These are phyloP conservation scores for Heterocephalus glaber DNA, from an alignment of 2,113 vertebrate species.

Conservation along the genomic window DNA sequence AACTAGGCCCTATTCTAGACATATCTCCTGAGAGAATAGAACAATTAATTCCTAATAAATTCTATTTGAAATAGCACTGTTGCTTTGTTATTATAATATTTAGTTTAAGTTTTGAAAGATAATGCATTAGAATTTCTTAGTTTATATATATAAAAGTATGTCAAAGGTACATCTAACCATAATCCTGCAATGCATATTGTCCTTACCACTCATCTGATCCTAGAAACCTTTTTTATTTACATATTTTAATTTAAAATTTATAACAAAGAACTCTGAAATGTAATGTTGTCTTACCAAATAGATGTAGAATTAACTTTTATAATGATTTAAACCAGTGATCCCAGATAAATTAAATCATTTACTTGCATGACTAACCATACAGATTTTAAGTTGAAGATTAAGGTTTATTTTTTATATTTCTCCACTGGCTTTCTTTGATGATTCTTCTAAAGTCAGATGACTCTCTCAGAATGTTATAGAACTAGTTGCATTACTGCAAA, in stretches of 20 bases:
- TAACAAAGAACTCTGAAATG: conserved; percentile 45
- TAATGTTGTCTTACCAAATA: conserved; percentile 66
- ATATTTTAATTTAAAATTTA: conserved; percentile 26
- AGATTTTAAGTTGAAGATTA: conserved; percentile 75
- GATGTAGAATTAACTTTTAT: conserved; percentile 54
- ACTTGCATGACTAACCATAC: conserved; percentile 78
- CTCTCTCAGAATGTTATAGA: background rate
- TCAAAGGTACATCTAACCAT: background rate
- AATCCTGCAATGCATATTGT: background rate
- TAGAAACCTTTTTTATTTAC: background rate
- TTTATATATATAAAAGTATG: conserved; percentile 9
- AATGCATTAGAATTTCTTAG: conserved; percentile 16
- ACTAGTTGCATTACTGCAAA: background rate
- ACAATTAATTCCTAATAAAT: background rate
- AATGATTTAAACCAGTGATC: conserved; percentile 72
- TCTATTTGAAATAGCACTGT: background rate
- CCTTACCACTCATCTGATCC: background rate
- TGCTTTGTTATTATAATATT: background rate
- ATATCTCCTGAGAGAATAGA: background rate
- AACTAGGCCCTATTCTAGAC: background rate
- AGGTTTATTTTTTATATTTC: conserved; percentile 65
- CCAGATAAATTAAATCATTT: conserved; percentile 77
- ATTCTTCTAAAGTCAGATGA: background rate
- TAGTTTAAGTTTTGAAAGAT: background rate
- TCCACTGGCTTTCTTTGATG: conserved; percentile 11